Conservation (phyloP, 2,113 vertebrate genomes). For the Pionites leucogaster region DNA sequence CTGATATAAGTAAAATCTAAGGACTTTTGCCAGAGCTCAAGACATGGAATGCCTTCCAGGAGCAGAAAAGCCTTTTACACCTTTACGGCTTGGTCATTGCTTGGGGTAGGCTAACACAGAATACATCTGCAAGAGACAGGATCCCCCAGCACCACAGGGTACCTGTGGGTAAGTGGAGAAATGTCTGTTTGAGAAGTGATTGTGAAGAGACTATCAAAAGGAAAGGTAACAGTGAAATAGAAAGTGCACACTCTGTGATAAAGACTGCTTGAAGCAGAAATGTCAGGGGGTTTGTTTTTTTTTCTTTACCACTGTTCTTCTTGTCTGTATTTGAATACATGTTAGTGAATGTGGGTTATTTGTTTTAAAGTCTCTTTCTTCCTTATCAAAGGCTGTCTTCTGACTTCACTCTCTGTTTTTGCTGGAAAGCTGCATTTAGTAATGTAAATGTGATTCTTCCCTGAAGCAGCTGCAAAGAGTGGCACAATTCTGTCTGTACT, state of each 20-base stretch:
- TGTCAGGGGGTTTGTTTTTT: slow-evolving; percentile 3
- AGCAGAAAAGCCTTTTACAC: background rate
- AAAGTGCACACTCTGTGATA: background rate
- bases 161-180: background rate
- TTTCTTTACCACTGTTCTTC: slow-evolving; percentile 37
- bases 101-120: background rate
- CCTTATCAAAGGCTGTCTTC: slow-evolving; percentile 69
- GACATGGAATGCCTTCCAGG: background rate
- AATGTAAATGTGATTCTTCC: slow-evolving; percentile 70
- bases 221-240: slow-evolving; percentile 52
- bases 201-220: slow-evolving; percentile 56
- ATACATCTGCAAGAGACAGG: background rate
- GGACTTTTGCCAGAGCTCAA: background rate
- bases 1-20: background rate
- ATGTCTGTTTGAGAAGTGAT: slow-evolving; percentile 24
- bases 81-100: background rate
- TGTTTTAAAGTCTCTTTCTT: slow-evolving; percentile 67
- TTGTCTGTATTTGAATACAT: slow-evolving; percentile 66
- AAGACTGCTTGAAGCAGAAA: slow-evolving; percentile 54
- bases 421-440: slow-evolving; percentile 67
- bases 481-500: slow-evolving; percentile 56
- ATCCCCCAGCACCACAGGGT: background rate
- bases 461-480: slow-evolving; percentile 60
- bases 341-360: slow-evolving; percentile 65
- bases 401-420: slow-evolving; percentile 58